Conservation (phyloP, 2,888 invertebrate species). For the Doris montereyensis region DNA sequence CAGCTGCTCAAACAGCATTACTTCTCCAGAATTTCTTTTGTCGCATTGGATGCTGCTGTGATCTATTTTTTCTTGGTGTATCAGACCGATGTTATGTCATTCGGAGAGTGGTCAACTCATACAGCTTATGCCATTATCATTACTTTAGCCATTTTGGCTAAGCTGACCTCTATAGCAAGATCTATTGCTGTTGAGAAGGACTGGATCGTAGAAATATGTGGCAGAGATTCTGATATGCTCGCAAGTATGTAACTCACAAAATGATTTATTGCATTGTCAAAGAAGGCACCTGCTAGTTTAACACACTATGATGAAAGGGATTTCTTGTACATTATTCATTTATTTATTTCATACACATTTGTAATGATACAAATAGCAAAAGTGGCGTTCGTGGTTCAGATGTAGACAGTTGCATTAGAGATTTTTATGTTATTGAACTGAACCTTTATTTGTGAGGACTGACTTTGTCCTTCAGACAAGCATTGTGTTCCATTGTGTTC, state of each 20-base stretch:
- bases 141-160: constrained; percentile 70
- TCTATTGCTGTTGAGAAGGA: constrained; percentile 73
- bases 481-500: no score
- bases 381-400: no score
- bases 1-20: constrained; percentile 73
- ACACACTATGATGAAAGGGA: no score
- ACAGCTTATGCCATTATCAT: constrained; percentile 66
- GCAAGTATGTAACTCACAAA: constrained; percentile 63
- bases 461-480: no score
- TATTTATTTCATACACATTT: no score
- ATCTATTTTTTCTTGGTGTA: constrained; percentile 67
- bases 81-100: constrained; percentile 43
- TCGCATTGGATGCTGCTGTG: constrained; percentile 71
- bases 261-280: no score
- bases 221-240: constrained; percentile 67
- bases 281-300: no score
- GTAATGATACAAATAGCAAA: no score
- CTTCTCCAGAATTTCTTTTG: constrained; percentile 73
- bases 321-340: no score
- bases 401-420: no score
- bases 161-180: constrained; percentile 70
- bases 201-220: constrained; percentile 75
- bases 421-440: no score
- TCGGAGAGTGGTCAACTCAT: constrained; percentile 48
- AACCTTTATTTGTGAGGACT: no score